Evolutionary conservation across 2,113 vertebrate species (phyloP), one percentile per base, ranked within the genome.

Genomic region (Sapajus apella): DNA sequence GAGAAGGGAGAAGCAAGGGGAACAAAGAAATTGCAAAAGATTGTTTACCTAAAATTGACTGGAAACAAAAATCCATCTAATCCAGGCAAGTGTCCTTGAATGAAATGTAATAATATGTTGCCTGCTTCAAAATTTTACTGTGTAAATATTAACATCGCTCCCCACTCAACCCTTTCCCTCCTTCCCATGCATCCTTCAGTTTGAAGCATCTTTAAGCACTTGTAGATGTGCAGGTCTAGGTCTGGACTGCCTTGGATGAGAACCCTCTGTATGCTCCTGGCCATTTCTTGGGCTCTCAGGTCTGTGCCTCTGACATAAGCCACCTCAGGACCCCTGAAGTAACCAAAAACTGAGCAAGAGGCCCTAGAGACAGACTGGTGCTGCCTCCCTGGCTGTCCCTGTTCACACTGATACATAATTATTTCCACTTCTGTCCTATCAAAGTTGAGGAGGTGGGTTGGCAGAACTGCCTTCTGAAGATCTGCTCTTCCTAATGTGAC

Each of bases 291-390:
- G 40, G 32, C 27, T 90, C n/a, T 86, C 16, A 12, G 40, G 37
- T 32, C 52, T 93, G 45, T 16, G 4, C 32, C 43, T 93, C 10
- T 47, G 23, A 8, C 23, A 13, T 56, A 13, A 89, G 37, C 56
- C 43, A 40, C 20, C 11, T 25, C 35, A 40, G 17, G 8, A 40
- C 5, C 20, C 10, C 66, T 14, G 25, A 68, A 37, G 37, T 72
- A 66, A 77, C 10, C 40, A 27, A 21, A 14, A 32, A 12, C 8
- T 5, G 35, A 80, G 47, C 2, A 4, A 27, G 40, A 23, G 32
- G n/a, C 13, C 11, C 47, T 1, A 3, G 17, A 2, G 8, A n/a
- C 23, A 43, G n/a, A 30, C 0, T 3, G 45, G 50, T 55, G 11
- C n/a, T 25, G 21, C 35, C 77, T 70, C 27, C 32, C 32, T 1